These are phyloP conservation scores for Scolopax rusticola DNA, from an alignment of 2,797 vertebrate genomes.

Conservation along the genomic window DNA sequence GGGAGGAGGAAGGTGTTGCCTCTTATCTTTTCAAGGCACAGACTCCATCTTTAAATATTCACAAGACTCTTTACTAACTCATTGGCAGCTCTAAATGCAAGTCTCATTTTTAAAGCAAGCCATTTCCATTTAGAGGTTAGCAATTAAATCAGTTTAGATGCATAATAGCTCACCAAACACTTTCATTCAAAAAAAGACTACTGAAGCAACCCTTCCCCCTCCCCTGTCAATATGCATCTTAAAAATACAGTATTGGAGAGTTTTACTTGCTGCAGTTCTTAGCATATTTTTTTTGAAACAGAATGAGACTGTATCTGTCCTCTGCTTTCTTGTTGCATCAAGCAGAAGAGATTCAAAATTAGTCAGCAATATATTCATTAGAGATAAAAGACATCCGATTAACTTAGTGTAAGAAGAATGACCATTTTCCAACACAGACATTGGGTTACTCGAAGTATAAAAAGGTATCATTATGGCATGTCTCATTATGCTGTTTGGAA, in stretches of 20 bases:
- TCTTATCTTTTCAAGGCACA: background rate
- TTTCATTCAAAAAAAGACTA: background rate
- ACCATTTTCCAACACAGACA: background rate
- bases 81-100: background rate
- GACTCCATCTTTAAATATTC: background rate
- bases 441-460: background rate
- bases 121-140: background rate
- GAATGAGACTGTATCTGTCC: background rate
- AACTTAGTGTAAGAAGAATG: background rate
- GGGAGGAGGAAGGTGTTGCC: background rate
- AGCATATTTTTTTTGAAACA: slow-evolving; percentile 9
- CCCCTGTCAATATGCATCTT: background rate
- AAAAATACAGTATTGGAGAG: background rate
- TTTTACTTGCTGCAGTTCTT: background rate
- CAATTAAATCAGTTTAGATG: background rate
- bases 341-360: background rate
- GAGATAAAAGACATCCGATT: background rate
- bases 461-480: background rate
- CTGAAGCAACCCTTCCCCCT: background rate
- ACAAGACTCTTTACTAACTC: background rate
- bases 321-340: background rate
- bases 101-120: background rate
- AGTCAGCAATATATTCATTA: background rate
- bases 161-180: background rate
- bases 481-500: background rate